These are phyloP conservation scores for Barnardius zonarius DNA, from an alignment of 2,113 vertebrate species.

Conservation along the genomic window DNA sequence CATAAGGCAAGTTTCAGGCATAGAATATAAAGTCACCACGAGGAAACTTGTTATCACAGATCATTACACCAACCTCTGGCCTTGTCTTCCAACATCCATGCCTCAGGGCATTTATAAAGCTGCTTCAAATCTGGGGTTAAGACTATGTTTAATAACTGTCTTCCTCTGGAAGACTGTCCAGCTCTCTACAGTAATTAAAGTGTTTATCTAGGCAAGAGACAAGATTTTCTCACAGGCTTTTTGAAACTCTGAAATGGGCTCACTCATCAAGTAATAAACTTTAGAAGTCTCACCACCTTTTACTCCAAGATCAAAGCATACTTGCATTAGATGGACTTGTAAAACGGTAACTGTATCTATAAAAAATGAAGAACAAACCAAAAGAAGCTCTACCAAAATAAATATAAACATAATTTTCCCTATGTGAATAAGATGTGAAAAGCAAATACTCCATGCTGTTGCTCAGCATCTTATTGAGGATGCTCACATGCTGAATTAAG, in stretches of 20 bases:
- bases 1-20: not conserved
- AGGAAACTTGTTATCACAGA: not conserved
- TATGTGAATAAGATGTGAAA: not conserved
- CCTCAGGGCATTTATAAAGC: not conserved
- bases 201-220: constrained; percentile 8
- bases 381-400: not conserved
- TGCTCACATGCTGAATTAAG: not conserved
- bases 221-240: not conserved
- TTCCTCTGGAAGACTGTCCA: not conserved
- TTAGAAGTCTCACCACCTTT: not conserved
- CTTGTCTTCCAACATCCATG: not conserved
- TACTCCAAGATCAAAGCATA: not conserved
- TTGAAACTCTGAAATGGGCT: constrained; percentile 6
- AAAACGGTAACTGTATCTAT: not conserved
- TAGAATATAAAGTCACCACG: not conserved
- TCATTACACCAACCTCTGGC: not conserved
- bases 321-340: not conserved
- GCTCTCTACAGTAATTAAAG: not conserved
- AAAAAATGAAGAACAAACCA: not conserved
- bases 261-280: not conserved
- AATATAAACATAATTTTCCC: not conserved
- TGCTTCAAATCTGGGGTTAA: not conserved
- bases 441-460: not conserved
- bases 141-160: not conserved
- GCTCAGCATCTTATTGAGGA: not conserved